Base-by-base conservation (phyloP, 2,797 vertebrate species). In the Peromyscus attwateri region DNA sequence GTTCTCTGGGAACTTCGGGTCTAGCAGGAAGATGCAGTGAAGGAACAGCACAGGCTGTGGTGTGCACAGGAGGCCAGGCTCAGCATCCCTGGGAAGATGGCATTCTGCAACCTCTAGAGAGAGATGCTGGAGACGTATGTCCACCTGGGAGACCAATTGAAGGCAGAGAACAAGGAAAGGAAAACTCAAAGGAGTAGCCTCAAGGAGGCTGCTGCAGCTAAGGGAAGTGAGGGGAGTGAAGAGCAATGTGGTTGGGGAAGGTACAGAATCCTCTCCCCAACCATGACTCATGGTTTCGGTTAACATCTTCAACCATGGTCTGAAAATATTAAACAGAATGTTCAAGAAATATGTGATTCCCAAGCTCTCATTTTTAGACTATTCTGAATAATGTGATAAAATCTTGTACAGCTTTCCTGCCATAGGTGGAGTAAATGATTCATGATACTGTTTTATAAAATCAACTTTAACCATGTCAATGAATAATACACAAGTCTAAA, bases 71-170 rank as follows among this genome's bases (percentile, higher is more conserved):
- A 31, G 27, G 14, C 40, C 12, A 11, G 60, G 60, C 6, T 43
- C 82, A 83, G 60, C 60, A 43, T 83, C 37, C 2, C 37, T 64
- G 37, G 40, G 9, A 46, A 46, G 27, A 31, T 29, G 29, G 3
- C 52, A 37, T 8, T 1, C 10, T n/a, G 34, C 34, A 80, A 5
- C 0, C 13, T 17, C n/a, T 80, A 57, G 12, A 57, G 12, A 55
- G 49, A 23, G 46, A 31, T 79, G 16, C 14, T 11, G 46, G 3
- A 5, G 17, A 79, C 17, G 3, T 7, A 34, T 19, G 3, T n/a
- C 0, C 5, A 7, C 17, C 1, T 12, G 9, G 0, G 10, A 4
- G 17, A 55, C 23, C 1, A 3, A 5, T 23, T 21, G 4, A n/a
- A n/a, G 31, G 4, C 31, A 55, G 31, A n/a, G 10, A 6, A 79